A percentile compares a stretch with the other conserved stretches of the same genome.
Evolutionary conservation across 2,888 invertebrate genomes (phyloP).

Genomic region (Leptinotarsa peninsularis): DNA sequence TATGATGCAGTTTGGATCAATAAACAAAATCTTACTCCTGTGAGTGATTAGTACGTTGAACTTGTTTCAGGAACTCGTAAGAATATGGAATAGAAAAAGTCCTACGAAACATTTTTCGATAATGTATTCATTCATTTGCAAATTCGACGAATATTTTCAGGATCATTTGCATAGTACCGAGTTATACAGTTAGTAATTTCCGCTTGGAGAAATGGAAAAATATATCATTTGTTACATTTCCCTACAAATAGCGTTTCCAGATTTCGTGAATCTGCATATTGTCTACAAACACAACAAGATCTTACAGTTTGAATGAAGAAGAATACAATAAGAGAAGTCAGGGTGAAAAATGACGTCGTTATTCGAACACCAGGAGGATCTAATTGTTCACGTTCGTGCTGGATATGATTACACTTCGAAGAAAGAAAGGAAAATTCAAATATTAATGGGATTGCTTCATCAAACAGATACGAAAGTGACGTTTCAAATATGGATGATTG

Average conservation of each 20-base stretch:
- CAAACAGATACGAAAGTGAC: background rate
- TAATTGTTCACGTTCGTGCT: background rate
- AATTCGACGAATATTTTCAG: background rate
- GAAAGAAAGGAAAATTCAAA: background rate
- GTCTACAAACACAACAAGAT: constrained; percentile 8
- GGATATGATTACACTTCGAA: background rate
- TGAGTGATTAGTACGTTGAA: too few species aligned
- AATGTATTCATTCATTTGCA: constrained; percentile 1
- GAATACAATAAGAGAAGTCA: background rate
- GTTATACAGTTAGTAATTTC: constrained; percentile 4
- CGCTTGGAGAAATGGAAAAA: background rate
- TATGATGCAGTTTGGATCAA: too few species aligned
- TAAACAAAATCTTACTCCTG: too few species aligned
- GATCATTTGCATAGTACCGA: background rate
- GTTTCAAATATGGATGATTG: too few species aligned
- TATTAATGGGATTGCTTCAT: background rate
- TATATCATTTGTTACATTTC: constrained; percentile 10
- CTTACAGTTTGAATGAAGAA: background rate
- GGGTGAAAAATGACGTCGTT: constrained; percentile 2
- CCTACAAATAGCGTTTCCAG: background rate
- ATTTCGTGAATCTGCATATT: constrained; percentile 4
- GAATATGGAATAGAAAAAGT: too few species aligned
- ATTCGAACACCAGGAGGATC: background rate
- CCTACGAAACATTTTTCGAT: too few species aligned
- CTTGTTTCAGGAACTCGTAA: too few species aligned